These are phyloP conservation scores for Linnaemya tessellans DNA, from an alignment of 2,888 invertebrate species.

Conservation along the genomic window DNA sequence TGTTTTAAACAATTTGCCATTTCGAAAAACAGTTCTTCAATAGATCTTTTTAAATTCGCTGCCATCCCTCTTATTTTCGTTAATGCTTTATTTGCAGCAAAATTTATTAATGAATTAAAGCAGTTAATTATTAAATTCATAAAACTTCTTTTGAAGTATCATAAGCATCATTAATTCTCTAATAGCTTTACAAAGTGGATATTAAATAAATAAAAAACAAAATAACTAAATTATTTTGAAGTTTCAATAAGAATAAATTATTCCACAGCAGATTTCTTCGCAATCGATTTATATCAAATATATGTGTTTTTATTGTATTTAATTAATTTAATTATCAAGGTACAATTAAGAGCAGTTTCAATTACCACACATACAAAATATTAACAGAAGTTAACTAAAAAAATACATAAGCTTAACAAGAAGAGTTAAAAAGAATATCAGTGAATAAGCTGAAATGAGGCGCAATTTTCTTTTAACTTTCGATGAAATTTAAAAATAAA, in stretches of 20 bases:
- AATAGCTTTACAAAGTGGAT: background rate
- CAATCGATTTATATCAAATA: constrained; percentile 26
- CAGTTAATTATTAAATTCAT: no score
- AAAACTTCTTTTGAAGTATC: background rate
- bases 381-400: constrained; percentile 11
- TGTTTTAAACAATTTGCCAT: no score
- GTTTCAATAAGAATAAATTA: background rate
- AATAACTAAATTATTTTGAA: background rate
- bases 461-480: background rate
- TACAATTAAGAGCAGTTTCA: constrained; percentile 50
- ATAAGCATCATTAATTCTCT: background rate
- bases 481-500: background rate
- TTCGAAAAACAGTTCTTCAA: no score
- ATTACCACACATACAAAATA: constrained; percentile 36
- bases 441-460: background rate
- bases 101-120: no score
- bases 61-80: no score
- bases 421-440: constrained; percentile 13
- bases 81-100: no score
- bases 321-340: constrained; percentile 33
- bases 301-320: constrained; percentile 18
- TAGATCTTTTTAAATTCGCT: no score
- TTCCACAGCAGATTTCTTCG: background rate
- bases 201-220: background rate
- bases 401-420: constrained; percentile 38